Percentiles rank a stretch among this genome's conserved stretches.
Evolutionary conservation across 2,113 vertebrate genomes (phyloP).

Genomic region (Ginglymostoma cirratum): DNA sequence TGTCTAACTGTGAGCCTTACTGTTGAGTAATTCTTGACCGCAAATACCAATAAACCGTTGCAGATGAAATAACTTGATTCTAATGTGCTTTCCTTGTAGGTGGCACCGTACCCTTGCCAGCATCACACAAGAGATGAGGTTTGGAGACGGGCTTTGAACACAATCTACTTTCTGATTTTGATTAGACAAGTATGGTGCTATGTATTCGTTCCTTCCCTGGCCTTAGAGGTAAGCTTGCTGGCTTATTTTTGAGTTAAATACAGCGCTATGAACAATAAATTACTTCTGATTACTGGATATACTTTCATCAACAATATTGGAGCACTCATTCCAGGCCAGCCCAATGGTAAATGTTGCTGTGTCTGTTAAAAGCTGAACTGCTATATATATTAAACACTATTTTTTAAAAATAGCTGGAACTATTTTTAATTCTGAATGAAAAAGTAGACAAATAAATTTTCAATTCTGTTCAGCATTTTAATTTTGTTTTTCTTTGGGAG

Average conservation of each 20-base stretch:
- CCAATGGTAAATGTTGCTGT: not conserved
- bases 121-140: not conserved
- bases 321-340: not conserved
- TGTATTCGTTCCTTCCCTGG: too few species aligned
- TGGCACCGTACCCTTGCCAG: not conserved
- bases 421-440: not conserved
- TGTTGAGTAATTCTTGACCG: not conserved
- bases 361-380: not conserved
- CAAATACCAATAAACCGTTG: conserved; percentile 22
- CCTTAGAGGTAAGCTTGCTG: not conserved
- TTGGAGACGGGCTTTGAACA: not conserved
- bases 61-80: conserved; percentile 20
- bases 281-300: not conserved
- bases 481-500: not conserved
- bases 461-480: not conserved
- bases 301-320: not conserved
- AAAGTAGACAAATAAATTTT: not conserved
- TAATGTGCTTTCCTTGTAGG: not conserved
- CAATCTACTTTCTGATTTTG: not conserved
- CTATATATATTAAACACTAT: not conserved
- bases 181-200: not conserved
- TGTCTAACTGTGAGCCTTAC: not conserved
- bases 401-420: not conserved
- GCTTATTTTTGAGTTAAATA: conserved; percentile 2
- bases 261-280: not conserved